Conservation (phyloP, 2,888 invertebrate genomes). For the Eucriotettix oculatus region DNA sequence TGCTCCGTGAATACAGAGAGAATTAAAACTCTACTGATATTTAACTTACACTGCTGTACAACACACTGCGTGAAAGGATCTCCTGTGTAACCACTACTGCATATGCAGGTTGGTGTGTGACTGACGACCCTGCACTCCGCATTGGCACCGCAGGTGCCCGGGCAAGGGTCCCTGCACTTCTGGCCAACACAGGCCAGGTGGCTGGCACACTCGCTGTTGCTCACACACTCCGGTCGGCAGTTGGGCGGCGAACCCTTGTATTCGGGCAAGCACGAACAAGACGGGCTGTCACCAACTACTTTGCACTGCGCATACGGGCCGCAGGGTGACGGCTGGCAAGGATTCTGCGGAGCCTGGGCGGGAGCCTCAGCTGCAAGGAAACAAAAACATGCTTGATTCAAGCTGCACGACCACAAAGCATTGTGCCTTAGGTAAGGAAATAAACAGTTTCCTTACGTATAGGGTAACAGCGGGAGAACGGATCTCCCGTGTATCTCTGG, state of each 20-base stretch:
- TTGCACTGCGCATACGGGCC: constrained; percentile 21
- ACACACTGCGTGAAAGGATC: constrained; percentile 22
- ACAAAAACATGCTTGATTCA: no score
- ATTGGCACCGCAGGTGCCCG: constrained; percentile 31
- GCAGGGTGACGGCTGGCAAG: constrained; percentile 20
- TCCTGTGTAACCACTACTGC: constrained; percentile 23
- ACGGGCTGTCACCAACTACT: constrained; percentile 28
- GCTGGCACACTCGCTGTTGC: constrained; percentile 27
- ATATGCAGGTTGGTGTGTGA: constrained; percentile 25
- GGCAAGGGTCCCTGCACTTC: constrained; percentile 42
- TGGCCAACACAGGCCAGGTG: constrained; percentile 25
- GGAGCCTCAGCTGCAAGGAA: constrained; percentile 4
- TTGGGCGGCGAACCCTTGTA: constrained; percentile 51
- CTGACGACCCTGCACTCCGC: constrained; percentile 22
- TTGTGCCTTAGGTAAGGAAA: neutral
- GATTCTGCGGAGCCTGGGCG: constrained; percentile 15
- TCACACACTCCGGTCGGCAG: constrained; percentile 29
- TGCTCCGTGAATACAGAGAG: neutral
- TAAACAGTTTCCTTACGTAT: constrained; percentile 18
- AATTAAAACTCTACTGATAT: neutral
- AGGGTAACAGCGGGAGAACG: constrained; percentile 26
- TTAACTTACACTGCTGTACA: constrained; percentile 13
- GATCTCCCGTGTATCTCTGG: constrained; percentile 41
- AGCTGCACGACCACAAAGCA: neutral
- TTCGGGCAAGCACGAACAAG: constrained; percentile 45